Base-by-base conservation (phyloP, 2,113 vertebrate species). In the Phyllopteryx taeniolatus region DNA sequence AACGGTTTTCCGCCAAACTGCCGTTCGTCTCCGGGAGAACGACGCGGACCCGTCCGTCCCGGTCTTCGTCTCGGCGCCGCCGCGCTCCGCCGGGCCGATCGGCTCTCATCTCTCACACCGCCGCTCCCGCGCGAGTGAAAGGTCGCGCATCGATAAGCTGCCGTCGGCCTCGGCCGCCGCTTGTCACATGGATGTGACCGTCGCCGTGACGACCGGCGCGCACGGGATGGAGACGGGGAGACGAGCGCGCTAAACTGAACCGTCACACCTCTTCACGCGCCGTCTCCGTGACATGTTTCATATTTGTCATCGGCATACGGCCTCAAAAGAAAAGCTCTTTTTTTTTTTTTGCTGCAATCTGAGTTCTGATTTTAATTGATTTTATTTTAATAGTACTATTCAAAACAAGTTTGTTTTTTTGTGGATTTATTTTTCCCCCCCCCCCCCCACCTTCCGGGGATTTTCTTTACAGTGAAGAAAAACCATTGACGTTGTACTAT, bases 101-200 rank as follows among this genome's bases (percentile, higher is more conserved):
- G 82, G 75, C 79, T 85, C 84, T 68, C 53, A 80, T 87, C 74
- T 71, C 81, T 81, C 76, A 69, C 56, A 56, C 61, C 1, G 62
- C 61, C 59, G 80, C 83, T 81, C 85, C 85, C 85, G 82, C 85
- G 82, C 77, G 83, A 79, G 79, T 69, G 62, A 81, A 80, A 68
- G 64, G n/a, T 72, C 84, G 80, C 54, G 65, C 79, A 69, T 90
- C 53, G 78, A 76, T 89, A 83, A 91, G 75, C 87, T 90, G 80
- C 89, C 92, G 87, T 91, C 90, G 92, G 89, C 84, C 83, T 19
- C 57, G 46, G 44, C 90, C 75, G 17, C 86, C 87, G 90, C 92
- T 89, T 94, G 93, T 94, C 93, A 93, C 89, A 94, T 92, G 80
- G 90, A 94, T 93, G 85, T 94, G 93, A 92, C 93, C 93, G 90